A percentile compares a stretch with the other conserved stretches of the same genome.
These are phyloP conservation scores for Drosophila seguyi DNA, from an alignment of 1,140 invertebrate species.

Conservation along the genomic window DNA sequence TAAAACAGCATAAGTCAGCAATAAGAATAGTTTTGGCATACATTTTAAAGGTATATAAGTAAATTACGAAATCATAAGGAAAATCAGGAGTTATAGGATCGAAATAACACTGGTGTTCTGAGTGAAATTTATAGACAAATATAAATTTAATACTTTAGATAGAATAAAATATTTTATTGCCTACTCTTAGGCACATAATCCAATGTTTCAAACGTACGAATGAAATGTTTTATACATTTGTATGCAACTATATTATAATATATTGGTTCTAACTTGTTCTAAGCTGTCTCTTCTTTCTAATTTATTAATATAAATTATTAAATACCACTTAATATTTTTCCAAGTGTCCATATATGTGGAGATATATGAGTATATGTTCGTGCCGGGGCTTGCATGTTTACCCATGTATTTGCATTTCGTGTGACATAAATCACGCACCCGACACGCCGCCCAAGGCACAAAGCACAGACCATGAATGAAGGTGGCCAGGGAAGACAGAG, in stretches of 20 bases:
- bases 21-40: background rate
- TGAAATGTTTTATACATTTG: too few relatives aligned
- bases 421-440: conserved; percentile 79
- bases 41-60: too few relatives aligned
- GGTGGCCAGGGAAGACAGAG: background rate
- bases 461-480: conserved; percentile 43
- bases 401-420: conserved; percentile 80
- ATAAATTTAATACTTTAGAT: too few relatives aligned
- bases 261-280: too few relatives aligned
- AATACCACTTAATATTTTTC: conserved; percentile 5
- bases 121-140: too few relatives aligned
- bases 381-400: conserved; percentile 75
- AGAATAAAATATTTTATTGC: background rate
- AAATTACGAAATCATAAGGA: too few relatives aligned
- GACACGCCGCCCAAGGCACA: conserved; percentile 74
- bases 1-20: background rate
- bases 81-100: too few relatives aligned
- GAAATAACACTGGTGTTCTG: too few relatives aligned
- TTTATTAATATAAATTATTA: background rate
- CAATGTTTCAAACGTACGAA: background rate
- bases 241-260: too few relatives aligned
- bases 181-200: background rate
- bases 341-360: conserved; percentile 4
- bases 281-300: background rate
- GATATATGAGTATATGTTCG: conserved; percentile 39